phyloP scores from a whole-genome alignment of 2,888 invertebrate species.

The Minunthozetes semirufus region DNA sequence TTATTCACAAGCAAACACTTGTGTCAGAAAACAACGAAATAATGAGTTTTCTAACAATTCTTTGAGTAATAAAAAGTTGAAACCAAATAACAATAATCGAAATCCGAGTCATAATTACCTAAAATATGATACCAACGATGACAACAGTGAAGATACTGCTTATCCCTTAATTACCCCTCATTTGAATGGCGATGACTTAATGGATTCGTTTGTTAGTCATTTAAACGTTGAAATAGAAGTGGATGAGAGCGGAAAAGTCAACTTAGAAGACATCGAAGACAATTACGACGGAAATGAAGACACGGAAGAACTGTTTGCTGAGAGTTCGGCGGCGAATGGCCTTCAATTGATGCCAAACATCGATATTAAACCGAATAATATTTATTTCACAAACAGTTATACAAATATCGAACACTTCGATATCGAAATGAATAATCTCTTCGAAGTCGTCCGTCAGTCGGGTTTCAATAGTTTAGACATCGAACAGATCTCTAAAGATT shows the following conservation, averaged over 20 bases:
- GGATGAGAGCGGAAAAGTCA: conserved; percentile 16
- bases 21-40: not conserved
- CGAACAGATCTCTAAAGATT: conserved; percentile 12
- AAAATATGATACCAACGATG: not conserved
- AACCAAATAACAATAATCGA: conserved; percentile 7
- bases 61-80: conserved; percentile 1
- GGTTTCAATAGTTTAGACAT: conserved; percentile 22
- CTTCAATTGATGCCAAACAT: conserved; percentile 16
- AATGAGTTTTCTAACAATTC: not conserved
- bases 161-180: not conserved
- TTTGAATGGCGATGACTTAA: not conserved
- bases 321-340: not conserved
- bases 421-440: conserved; percentile 24
- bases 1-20: not conserved
- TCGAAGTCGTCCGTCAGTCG: conserved; percentile 10
- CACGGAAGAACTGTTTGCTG: not conserved
- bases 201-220: conserved; percentile 2
- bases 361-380: conserved; percentile 11
- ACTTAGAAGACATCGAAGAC: not conserved
- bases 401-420: conserved; percentile 23
- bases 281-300: not conserved
- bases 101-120: not conserved
- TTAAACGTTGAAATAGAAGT: conserved; percentile 20
- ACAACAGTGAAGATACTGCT: not conserved
- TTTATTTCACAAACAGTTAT: conserved; percentile 16